Conservation (phyloP, 2,797 vertebrate species). For the Microctenopoma lineatum region DNA sequence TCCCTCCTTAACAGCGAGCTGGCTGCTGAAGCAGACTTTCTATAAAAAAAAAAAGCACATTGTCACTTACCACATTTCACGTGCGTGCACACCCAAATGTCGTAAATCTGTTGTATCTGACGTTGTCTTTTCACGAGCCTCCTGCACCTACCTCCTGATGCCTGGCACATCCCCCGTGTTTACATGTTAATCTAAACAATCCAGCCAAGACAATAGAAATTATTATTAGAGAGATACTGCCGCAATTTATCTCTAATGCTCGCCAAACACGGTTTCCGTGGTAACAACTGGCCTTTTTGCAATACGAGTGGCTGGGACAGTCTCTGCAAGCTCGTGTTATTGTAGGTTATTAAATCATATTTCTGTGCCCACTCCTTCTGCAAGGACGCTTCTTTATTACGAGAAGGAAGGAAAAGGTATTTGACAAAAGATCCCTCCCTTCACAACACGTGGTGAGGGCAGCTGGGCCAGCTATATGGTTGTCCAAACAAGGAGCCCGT, state of each 20-base stretch:
- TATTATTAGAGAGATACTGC: slow-evolving; percentile 70
- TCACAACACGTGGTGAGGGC: slow-evolving; percentile 19
- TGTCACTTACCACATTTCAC: slow-evolving; percentile 22
- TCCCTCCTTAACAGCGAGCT: slow-evolving; percentile 13
- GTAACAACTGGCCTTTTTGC: slow-evolving; percentile 60
- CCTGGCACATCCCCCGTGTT: slow-evolving; percentile 59
- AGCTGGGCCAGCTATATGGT: slow-evolving; percentile 15
- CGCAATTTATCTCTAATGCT: slow-evolving; percentile 62
- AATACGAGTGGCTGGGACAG: slow-evolving; percentile 5
- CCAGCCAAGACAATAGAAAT: slow-evolving; percentile 75
- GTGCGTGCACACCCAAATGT: slow-evolving; percentile 20
- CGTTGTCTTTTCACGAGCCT: slow-evolving; percentile 45
- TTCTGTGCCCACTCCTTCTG: slow-evolving; percentile 13
- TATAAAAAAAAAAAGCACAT: background rate
- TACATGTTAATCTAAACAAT: slow-evolving; percentile 75
- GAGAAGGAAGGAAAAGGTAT: slow-evolving; percentile 4
- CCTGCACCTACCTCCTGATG: slow-evolving; percentile 45
- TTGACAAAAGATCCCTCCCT: slow-evolving; percentile 35
- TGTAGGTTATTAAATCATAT: slow-evolving; percentile 56
- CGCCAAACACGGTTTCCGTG: slow-evolving; percentile 69
- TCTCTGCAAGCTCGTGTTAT: slow-evolving; percentile 33
- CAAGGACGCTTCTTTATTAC: slow-evolving; percentile 22
- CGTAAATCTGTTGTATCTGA: slow-evolving; percentile 54
- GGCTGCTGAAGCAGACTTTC: no score
- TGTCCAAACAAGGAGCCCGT: slow-evolving; percentile 53